Base-by-base conservation (phyloP, 1,140 invertebrate genomes). In the Pseudomyrmex flavicornis region DNA sequence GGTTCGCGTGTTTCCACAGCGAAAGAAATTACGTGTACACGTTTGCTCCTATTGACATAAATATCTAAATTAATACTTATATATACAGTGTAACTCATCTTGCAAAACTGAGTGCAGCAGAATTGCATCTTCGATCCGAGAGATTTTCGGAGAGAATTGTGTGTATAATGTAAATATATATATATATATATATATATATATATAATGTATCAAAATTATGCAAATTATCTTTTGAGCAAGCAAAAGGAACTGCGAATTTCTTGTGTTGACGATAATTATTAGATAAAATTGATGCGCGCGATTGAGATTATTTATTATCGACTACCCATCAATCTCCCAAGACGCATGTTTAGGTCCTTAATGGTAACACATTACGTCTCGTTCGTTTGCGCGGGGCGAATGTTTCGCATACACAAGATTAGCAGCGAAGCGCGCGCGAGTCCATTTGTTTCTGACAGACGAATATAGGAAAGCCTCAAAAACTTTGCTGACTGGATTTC, bases 401-500 rank as follows among this genome's bases (percentile, higher is more conserved):
- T 62, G 46, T 44, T 62, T 66, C 56, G 58, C 54, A 54, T 46
- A 74, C 35, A 61, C 79, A 69, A 83, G 17, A 82, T 84, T 58
- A 72, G 73, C 83, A 48, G 82, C 74, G 59, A 35, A 35, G 5
- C 35, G 35, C 35, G 35, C 35, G 73, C 74, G 79, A 74, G 65
- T 48, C 44, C 65, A 70, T 69, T 79, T 79, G 76, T 79, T 79
- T 79, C 76, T 79, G 76, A 79, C 76, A 79, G 76, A 59, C 65
- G 44, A 68, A 46, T 72, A 59, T 59, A 70, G 75, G 70, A 85
- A 85, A 82, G 68, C 69, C 69, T 59, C 77, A 61, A 73, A 87
- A 87, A 87, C 85, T 87, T 80, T 79, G 86, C 86, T 87, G 86
- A 87, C 86, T 82, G 86, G 80, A 82, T 87, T 83, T 82, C 72